Percentiles rank a stretch among this genome's conserved stretches.
Evolutionary conservation across 2,888 invertebrate species (phyloP).

Genomic region (Troglohyphantes excavatus): DNA sequence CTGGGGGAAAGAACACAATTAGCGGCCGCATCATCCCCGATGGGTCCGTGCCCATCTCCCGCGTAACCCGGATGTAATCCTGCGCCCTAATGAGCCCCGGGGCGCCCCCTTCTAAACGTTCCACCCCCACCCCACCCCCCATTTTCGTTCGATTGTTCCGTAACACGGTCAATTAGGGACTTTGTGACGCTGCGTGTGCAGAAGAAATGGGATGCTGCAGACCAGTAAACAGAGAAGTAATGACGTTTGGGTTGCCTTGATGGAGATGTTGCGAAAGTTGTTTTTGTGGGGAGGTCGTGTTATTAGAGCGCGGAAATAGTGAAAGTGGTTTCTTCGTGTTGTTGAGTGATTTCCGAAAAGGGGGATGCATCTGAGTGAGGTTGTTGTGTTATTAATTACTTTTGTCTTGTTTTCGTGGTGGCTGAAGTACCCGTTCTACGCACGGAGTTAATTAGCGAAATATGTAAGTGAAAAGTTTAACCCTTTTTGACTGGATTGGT

Average conservation of each 20-base stretch:
- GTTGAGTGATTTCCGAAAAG: no score
- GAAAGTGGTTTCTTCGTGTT: no score
- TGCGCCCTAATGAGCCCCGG: conserved; percentile 55
- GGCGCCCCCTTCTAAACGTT: conserved; percentile 27
- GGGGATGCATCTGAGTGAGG: no score
- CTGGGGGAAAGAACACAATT: not conserved
- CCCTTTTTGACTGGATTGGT: no score
- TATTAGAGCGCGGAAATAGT: not conserved
- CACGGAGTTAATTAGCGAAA: no score
- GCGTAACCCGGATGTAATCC: conserved; percentile 57
- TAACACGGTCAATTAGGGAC: conserved; percentile 50
- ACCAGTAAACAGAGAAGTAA: not conserved
- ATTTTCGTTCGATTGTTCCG: not conserved
- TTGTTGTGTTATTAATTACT: no score
- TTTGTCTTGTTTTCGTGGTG: no score
- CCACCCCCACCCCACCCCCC: not conserved
- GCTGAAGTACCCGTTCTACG: no score
- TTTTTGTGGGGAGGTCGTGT: not conserved
- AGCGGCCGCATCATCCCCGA: conserved; percentile 23
- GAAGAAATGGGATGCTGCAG: conserved; percentile 14
- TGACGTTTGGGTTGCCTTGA: not conserved
- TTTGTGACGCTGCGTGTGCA: conserved; percentile 17
- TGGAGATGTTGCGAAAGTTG: not conserved
- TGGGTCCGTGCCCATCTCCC: conserved; percentile 41
- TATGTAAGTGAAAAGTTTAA: no score